A percentile compares a stretch with the other conserved stretches of the same genome.
phyloP scores from a whole-genome alignment of 2,797 vertebrate species.

The Poecilia picta region DNA sequence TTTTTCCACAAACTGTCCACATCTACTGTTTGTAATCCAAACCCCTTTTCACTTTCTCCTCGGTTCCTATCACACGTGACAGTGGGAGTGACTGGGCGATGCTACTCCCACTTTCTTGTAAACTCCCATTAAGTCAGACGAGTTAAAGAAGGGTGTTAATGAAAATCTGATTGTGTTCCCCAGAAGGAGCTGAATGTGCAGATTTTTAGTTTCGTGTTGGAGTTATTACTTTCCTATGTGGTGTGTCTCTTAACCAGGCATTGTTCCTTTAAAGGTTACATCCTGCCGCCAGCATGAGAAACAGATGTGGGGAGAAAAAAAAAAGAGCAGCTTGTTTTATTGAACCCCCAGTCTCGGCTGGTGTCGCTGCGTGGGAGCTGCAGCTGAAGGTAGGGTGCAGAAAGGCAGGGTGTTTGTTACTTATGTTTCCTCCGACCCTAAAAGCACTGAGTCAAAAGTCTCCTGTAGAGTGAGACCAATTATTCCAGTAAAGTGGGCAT shows the following conservation, averaged over 20 bases:
- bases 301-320: slow-evolving; percentile 72
- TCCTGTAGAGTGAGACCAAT: slow-evolving; percentile 59
- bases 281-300: slow-evolving; percentile 75
- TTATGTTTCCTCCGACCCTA: slow-evolving; percentile 2
- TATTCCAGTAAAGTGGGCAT: slow-evolving; percentile 60
- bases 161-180: slow-evolving; percentile 37
- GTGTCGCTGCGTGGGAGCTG: slow-evolving; percentile 39
- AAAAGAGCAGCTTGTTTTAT: slow-evolving; percentile 62
- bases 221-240: slow-evolving; percentile 39
- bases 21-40: slow-evolving; percentile 3
- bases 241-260: slow-evolving; percentile 45
- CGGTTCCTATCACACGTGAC: slow-evolving; percentile 13
- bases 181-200: slow-evolving; percentile 45
- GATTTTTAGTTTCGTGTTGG: slow-evolving; percentile 35
- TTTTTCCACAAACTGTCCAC: slow-evolving; percentile 41
- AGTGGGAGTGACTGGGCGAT: background rate
- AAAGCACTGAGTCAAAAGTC: slow-evolving; percentile 51
- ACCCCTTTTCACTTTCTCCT: slow-evolving; percentile 27
- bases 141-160: slow-evolving; percentile 23
- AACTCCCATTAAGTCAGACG: slow-evolving; percentile 49
- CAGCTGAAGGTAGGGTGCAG: slow-evolving; percentile 30
- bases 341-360: slow-evolving; percentile 42
- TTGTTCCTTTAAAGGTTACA: slow-evolving; percentile 69
- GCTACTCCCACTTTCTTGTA: slow-evolving; percentile 56
- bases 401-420: slow-evolving; percentile 31